These are phyloP conservation scores for Squalus acanthias DNA, from an alignment of 2,797 vertebrate species.

Conservation along the genomic window DNA sequence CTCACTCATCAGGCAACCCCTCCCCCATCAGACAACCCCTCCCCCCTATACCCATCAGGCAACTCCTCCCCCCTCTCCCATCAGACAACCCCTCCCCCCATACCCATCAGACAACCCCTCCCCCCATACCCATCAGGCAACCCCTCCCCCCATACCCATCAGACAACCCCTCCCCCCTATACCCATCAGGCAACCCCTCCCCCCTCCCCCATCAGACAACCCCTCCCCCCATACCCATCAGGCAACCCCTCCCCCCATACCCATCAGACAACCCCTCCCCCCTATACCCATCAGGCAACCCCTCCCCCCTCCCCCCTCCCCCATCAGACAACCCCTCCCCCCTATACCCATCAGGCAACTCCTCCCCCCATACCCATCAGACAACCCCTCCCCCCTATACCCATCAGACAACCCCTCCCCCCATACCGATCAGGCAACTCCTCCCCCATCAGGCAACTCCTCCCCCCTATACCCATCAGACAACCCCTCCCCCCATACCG, in stretches of 20 bases:
- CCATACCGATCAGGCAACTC: neutral
- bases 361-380: neutral
- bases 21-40: neutral
- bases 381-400: neutral
- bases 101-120: neutral
- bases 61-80: neutral
- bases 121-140: neutral
- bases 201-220: neutral
- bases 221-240: neutral
- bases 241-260: no score
- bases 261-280: no score
- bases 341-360: neutral
- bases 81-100: neutral
- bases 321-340: neutral
- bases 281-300: neutral
- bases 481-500: neutral
- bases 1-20: neutral
- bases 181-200: no score
- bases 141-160: no score
- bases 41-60: neutral
- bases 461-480: no score
- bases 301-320: no score
- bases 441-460: no score
- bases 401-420: neutral
- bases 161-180: no score